Percentiles rank a stretch among this genome's conserved stretches.
Evolutionary conservation across 2,113 vertebrate genomes (phyloP).

Genomic region (Uria lomvia): DNA sequence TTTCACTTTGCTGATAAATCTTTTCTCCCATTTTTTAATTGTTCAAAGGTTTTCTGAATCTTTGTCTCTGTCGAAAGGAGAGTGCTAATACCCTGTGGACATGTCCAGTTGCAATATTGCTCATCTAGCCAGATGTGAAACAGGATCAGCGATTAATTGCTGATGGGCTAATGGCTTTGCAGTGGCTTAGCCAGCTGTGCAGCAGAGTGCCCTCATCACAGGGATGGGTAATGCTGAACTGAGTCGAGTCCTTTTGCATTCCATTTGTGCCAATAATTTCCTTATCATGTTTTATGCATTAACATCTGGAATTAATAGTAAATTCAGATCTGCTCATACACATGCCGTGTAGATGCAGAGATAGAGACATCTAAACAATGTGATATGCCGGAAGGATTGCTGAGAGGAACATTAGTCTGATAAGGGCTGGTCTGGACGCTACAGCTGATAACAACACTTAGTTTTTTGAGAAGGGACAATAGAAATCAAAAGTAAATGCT

Average conservation of each 20-base stretch:
- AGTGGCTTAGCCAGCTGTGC: conserved; percentile 20
- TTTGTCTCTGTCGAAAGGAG: neutral
- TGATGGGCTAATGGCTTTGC: conserved; percentile 5
- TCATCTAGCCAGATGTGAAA: neutral
- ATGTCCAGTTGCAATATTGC: neutral
- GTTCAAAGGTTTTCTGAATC: neutral
- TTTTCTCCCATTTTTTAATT: neutral
- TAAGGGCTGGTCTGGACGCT: neutral
- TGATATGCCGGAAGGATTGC: neutral
- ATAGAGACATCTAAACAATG: neutral
- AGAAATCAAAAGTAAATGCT: neutral
- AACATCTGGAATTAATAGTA: neutral
- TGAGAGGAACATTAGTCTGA: neutral
- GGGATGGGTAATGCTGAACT: neutral
- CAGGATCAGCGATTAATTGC: conserved; percentile 6
- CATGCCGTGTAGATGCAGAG: neutral
- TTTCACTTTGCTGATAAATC: neutral
- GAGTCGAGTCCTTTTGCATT: neutral
- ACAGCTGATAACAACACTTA: neutral
- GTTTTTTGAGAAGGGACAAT: neutral
- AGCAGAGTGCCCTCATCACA: neutral
- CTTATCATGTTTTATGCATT: neutral
- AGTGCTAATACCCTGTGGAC: neutral
- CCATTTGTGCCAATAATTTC: neutral
- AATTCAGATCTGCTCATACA: neutral